Evolutionary conservation across 1,140 invertebrate species (phyloP).

Genomic region (Pteromalus puparum): DNA sequence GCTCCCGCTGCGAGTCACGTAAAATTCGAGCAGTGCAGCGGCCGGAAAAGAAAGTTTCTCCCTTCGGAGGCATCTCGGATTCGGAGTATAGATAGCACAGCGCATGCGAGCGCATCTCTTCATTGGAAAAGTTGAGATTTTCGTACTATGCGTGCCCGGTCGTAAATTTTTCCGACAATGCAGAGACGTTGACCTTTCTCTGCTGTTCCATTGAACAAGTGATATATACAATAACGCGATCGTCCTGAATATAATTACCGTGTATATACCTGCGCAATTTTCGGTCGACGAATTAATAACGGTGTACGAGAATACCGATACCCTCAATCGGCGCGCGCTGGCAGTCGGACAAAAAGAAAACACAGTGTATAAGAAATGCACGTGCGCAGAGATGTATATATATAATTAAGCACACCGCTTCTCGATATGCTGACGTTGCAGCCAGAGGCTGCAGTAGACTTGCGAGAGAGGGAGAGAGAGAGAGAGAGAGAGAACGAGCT

Average conservation of each 20-base stretch:
- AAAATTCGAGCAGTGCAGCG: slow-evolving; percentile 59
- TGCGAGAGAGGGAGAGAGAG: background rate
- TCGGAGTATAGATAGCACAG: background rate
- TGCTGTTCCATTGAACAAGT: too few species aligned
- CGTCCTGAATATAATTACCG: background rate
- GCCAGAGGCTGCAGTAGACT: slow-evolving; percentile 30
- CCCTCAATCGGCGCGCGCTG: too few species aligned
- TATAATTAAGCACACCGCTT: slow-evolving; percentile 28
- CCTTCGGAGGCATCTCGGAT: slow-evolving; percentile 1
- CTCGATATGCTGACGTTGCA: slow-evolving; percentile 8
- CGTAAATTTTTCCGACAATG: too few species aligned
- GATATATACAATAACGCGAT: background rate
- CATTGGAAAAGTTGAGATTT: slow-evolving; percentile 9
- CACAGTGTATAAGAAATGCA: too few species aligned
- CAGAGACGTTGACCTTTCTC: too few species aligned
- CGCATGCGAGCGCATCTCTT: background rate
- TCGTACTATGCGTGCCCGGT: background rate
- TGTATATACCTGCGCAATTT: too few species aligned
- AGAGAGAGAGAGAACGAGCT: slow-evolving; percentile 25
- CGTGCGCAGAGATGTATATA: background rate
- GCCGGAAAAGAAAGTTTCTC: slow-evolving; percentile 48
- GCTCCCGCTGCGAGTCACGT: slow-evolving; percentile 62
- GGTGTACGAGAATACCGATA: too few species aligned
- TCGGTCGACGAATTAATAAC: too few species aligned
- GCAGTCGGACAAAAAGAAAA: too few species aligned